phyloP scores from a whole-genome alignment of 2,113 vertebrate genomes.

The Mugil cephalus region DNA sequence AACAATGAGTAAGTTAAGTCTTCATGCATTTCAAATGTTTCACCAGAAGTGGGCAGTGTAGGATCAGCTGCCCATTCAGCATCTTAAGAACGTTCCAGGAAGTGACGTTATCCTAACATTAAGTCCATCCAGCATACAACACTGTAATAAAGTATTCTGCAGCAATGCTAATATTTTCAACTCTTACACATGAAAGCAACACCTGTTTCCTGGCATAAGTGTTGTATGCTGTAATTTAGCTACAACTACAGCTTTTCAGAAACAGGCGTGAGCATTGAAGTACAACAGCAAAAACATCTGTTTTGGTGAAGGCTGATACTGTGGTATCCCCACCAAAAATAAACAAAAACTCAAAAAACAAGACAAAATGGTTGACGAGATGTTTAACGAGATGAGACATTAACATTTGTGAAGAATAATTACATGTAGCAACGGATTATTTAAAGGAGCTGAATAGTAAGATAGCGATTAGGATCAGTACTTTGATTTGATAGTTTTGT shows the following conservation, averaged over 20 bases:
- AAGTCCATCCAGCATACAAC: background rate
- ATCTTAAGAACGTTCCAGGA: background rate
- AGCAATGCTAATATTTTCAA: background rate
- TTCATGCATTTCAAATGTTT: slow-evolving; percentile 13
- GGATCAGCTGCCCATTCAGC: background rate
- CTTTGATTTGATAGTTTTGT: no score
- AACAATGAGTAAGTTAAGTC: background rate
- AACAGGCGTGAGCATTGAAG: background rate
- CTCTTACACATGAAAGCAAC: background rate
- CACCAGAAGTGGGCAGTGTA: slow-evolving; percentile 35
- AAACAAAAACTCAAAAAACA: slow-evolving; percentile 6
- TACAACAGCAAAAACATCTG: slow-evolving; percentile 10
- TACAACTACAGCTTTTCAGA: background rate
- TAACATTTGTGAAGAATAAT: no score
- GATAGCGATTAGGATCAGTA: no score
- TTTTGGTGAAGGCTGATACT: slow-evolving; percentile 1
- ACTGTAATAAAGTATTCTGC: background rate
- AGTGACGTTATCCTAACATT: background rate
- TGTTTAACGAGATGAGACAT: no score
- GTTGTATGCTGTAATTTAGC: background rate
- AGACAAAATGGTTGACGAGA: background rate
- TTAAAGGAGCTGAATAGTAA: slow-evolving; percentile 23
- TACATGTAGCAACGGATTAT: background rate
- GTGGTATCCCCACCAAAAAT: no score
- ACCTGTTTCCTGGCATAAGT: background rate